Evolutionary conservation across 2,888 invertebrate species (phyloP).

Genomic region (Fragum whitleyi): DNA sequence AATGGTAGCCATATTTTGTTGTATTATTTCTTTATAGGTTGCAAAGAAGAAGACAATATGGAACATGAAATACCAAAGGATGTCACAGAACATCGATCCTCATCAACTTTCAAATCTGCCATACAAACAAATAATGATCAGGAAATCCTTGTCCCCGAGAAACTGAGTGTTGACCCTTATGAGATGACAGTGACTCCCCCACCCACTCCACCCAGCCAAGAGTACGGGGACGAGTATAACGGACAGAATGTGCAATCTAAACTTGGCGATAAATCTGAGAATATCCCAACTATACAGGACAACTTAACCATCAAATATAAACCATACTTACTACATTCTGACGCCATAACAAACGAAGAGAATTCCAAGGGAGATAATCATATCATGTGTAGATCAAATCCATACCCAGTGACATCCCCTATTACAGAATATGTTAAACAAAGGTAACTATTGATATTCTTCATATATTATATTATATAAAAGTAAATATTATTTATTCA

Average conservation of each 20-base stretch:
- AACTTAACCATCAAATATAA: neutral
- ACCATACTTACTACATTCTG: neutral
- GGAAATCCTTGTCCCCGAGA: neutral
- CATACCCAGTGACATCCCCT: slow-evolving; percentile 1
- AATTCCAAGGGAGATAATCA: neutral
- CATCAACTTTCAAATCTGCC: neutral
- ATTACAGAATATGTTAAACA: neutral
- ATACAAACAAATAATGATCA: neutral
- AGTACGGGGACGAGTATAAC: neutral
- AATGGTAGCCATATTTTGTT: too few relatives aligned
- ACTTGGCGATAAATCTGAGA: neutral
- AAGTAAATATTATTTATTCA: too few relatives aligned
- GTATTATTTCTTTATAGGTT: too few relatives aligned
- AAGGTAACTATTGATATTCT: too few relatives aligned
- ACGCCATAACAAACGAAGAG: neutral
- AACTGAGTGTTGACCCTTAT: neutral
- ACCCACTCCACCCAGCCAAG: neutral
- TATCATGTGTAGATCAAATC: neutral
- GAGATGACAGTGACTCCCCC: slow-evolving; percentile 7
- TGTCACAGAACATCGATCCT: neutral
- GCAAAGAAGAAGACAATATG: too few relatives aligned
- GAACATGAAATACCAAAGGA: neutral
- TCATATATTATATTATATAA: too few relatives aligned
- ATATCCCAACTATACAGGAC: neutral
- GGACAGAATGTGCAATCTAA: neutral